phyloP scores from a whole-genome alignment of 2,797 vertebrate genomes.

The Bufotes viridis region DNA sequence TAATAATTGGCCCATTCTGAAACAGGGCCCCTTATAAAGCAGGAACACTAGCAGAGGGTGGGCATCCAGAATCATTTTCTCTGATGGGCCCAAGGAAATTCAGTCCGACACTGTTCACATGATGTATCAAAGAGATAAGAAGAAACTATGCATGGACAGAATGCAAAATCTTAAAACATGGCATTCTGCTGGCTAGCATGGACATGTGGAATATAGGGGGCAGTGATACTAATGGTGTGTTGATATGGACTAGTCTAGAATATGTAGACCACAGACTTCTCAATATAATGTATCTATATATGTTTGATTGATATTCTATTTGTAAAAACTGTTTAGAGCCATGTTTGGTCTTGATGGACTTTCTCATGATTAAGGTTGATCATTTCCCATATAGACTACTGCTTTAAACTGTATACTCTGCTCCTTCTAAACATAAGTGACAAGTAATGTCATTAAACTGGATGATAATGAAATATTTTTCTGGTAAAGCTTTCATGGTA shows the following conservation, averaged over 20 bases:
- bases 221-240: background rate
- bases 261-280: background rate
- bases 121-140: background rate
- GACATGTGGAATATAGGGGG: background rate
- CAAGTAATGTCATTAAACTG: background rate
- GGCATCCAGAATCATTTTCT: too few species aligned
- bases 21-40: too few species aligned
- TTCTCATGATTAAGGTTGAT: background rate
- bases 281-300: background rate
- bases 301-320: background rate
- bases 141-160: background rate
- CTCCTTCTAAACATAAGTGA: background rate
- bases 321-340: background rate
- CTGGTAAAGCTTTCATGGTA: background rate
- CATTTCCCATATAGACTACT: background rate
- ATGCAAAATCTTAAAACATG: background rate
- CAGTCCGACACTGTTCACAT: background rate
- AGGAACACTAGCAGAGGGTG: too few species aligned
- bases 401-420: background rate
- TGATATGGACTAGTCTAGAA: background rate
- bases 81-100: too few species aligned
- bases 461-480: background rate
- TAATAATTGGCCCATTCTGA: too few species aligned
- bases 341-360: background rate
- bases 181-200: background rate